Conservation (phyloP, 1,140 invertebrate species). For the Drosophila nigromelanica region DNA sequence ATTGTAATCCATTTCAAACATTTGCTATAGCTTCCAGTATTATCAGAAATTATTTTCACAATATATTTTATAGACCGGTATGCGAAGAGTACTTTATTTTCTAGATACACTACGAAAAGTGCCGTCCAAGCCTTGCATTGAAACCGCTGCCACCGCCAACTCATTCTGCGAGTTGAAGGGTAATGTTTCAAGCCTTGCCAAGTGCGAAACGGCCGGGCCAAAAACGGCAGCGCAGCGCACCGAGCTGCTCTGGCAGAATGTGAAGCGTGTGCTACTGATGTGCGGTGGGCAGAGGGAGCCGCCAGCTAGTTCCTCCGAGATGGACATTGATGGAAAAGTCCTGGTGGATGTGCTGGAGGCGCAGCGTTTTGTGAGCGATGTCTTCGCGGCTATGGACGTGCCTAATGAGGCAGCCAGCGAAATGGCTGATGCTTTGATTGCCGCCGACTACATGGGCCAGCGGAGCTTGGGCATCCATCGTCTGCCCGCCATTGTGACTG, state of each 20-base stretch:
- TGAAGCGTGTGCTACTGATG: conserved; percentile 23
- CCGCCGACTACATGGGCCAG: conserved; percentile 93
- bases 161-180: neutral
- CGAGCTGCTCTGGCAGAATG: conserved; percentile 39
- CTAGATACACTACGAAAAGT: conserved; percentile 32
- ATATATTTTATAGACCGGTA: neutral
- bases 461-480: conserved; percentile 91
- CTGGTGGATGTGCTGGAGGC: conserved; percentile 41
- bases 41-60: neutral
- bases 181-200: neutral
- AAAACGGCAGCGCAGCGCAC: too few species aligned
- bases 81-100: conserved; percentile 31
- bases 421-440: conserved; percentile 90
- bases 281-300: conserved; percentile 23
- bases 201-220: too few species aligned
- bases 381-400: conserved; percentile 50
- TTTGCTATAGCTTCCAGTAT: neutral
- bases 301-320: neutral
- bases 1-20: neutral
- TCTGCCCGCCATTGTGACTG: conserved; percentile 39
- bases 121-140: neutral
- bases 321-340: neutral
- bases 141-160: neutral
- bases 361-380: conserved; percentile 49
- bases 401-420: conserved; percentile 85